Conservation (phyloP, 1,140 invertebrate species). For the Drosophila virilis region DNA sequence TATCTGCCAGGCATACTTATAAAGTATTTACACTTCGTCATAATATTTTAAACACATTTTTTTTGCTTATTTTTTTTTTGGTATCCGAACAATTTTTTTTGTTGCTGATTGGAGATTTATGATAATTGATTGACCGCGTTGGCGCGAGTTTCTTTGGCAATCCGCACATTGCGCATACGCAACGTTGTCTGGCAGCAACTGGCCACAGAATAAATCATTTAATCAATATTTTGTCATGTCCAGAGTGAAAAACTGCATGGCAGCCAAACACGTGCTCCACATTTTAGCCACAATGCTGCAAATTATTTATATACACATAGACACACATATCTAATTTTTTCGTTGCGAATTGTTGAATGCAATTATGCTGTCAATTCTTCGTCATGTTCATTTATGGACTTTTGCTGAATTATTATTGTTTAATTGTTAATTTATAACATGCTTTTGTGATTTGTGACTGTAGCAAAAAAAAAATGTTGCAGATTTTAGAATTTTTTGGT, state of each 20-base stretch:
- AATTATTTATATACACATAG: background rate
- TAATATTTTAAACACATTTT: background rate
- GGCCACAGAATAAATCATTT: slow-evolving; percentile 68
- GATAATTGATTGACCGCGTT: slow-evolving; percentile 70
- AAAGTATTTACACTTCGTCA: slow-evolving; percentile 13
- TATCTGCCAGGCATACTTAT: background rate
- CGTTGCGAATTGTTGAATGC: slow-evolving; percentile 45
- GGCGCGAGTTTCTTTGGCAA: slow-evolving; percentile 35
- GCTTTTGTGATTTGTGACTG: slow-evolving; percentile 54
- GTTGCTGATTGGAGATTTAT: slow-evolving; percentile 55
- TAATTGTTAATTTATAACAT: slow-evolving; percentile 76
- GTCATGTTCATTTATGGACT: slow-evolving; percentile 38
- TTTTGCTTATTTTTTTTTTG: background rate
- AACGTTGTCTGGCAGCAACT: slow-evolving; percentile 50
- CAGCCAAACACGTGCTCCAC: slow-evolving; percentile 73
- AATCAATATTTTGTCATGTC: slow-evolving; percentile 81
- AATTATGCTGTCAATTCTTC: slow-evolving; percentile 73
- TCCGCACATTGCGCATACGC: slow-evolving; percentile 65
- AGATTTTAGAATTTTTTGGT: background rate
- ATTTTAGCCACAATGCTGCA: slow-evolving; percentile 47
- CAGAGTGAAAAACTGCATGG: slow-evolving; percentile 55
- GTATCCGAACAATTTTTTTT: slow-evolving; percentile 28
- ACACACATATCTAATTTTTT: slow-evolving; percentile 10
- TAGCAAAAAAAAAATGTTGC: slow-evolving; percentile 13
- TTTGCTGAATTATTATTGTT: slow-evolving; percentile 72